phyloP scores from a whole-genome alignment of 2,797 vertebrate species.

The Avahi laniger region DNA sequence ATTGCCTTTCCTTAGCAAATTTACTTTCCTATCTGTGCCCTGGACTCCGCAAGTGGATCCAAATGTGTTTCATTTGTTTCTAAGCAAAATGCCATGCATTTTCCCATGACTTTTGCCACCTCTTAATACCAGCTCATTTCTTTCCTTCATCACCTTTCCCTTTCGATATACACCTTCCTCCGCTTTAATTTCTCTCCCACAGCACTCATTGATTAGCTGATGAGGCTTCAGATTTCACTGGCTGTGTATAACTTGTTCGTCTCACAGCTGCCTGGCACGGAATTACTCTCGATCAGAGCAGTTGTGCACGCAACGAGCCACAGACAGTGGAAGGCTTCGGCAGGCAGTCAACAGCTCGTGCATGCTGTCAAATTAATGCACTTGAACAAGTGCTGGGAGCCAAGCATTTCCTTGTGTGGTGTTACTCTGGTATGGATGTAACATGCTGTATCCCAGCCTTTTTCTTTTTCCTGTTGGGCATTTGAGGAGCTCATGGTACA shows the following conservation, averaged over 20 bases:
- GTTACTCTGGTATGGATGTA: background rate
- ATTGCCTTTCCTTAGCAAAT: background rate
- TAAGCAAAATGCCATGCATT: conserved; percentile 48
- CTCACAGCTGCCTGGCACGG: conserved; percentile 23
- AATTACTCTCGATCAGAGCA: conserved; percentile 44
- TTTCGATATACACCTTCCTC: background rate
- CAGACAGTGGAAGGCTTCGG: background rate
- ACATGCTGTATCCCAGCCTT: background rate
- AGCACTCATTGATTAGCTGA: conserved; percentile 46
- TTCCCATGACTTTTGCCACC: conserved; percentile 35
- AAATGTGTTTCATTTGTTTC: conserved; percentile 59
- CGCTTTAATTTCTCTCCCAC: conserved; percentile 46
- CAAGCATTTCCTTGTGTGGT: background rate
- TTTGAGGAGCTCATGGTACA: background rate
- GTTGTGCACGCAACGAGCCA: conserved; percentile 11
- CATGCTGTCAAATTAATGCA: background rate
- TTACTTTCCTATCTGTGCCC: background rate
- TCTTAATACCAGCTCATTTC: conserved; percentile 56
- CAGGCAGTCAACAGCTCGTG: background rate
- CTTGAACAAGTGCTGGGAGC: background rate
- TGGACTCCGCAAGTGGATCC: background rate
- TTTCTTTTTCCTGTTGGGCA: background rate
- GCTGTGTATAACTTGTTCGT: background rate
- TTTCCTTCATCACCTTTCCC: conserved; percentile 41
- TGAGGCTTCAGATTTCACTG: conserved; percentile 15